Conservation (phyloP, 2,113 vertebrate genomes). For the Cryptomyrus ogoouensis region DNA sequence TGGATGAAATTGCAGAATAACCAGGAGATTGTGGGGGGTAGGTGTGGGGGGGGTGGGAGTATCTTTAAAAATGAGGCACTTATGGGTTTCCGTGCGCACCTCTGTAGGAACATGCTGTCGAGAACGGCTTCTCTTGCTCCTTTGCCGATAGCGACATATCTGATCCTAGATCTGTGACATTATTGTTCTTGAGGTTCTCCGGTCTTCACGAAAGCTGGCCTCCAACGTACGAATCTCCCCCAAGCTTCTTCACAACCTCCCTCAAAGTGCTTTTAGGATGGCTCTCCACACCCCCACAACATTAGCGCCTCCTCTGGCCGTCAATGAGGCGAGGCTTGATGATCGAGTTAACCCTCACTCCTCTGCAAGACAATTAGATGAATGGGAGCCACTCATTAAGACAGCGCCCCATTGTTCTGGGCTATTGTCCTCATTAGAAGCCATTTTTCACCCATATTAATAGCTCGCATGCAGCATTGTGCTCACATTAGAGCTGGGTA, state of each 20-base stretch:
- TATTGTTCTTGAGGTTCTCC: neutral
- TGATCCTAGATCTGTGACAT: neutral
- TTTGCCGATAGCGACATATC: neutral
- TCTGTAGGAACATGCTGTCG: neutral
- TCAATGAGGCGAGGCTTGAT: constrained; percentile 21
- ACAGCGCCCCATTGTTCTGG: constrained; percentile 33
- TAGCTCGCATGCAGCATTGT: neutral
- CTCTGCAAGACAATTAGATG: constrained; percentile 26
- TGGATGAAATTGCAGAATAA: neutral
- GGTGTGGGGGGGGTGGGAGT: neutral
- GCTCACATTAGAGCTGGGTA: neutral
- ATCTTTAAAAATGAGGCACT: neutral
- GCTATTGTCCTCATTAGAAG: constrained; percentile 30
- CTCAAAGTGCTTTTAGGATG: neutral
- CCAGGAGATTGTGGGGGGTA: neutral
- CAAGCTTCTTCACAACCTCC: neutral
- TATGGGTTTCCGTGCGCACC: neutral
- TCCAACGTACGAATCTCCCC: neutral
- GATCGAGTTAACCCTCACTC: constrained; percentile 23
- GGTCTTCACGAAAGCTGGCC: neutral
- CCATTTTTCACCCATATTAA: constrained; percentile 21
- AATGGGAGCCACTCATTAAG: constrained; percentile 38
- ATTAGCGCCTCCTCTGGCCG: neutral
- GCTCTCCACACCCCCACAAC: neutral
- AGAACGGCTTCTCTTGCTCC: neutral